Percentiles rank a stretch among this genome's conserved stretches.
Conservation (phyloP, 2,113 vertebrate genomes). For the Trochalopteron elliotii region DNA sequence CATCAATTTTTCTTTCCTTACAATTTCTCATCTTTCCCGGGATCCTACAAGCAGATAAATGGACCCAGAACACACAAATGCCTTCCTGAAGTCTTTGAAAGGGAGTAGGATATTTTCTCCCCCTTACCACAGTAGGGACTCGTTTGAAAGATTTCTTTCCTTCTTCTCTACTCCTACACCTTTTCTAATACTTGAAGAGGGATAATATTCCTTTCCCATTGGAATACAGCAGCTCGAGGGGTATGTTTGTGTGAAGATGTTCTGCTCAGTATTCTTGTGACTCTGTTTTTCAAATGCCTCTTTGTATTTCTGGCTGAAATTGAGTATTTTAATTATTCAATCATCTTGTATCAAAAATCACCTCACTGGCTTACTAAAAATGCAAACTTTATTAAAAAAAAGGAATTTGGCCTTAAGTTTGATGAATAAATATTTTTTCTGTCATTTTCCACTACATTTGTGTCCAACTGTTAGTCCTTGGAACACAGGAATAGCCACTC, state of each 20-base stretch:
- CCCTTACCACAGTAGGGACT: not conserved
- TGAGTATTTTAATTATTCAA: not conserved
- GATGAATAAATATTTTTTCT: not conserved
- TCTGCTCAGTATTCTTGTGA: not conserved
- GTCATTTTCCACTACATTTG: not conserved
- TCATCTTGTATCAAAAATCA: not conserved
- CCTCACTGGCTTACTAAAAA: not conserved
- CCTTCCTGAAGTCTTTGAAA: slow-evolving; percentile 11
- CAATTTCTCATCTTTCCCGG: not conserved
- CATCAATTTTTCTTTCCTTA: not conserved
- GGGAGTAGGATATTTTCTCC: not conserved
- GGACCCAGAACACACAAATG: not conserved
- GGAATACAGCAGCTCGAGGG: not conserved
- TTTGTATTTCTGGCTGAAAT: not conserved
- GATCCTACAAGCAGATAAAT: not conserved
- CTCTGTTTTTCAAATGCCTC: not conserved
- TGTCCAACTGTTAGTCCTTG: not conserved
- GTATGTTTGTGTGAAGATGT: not conserved
- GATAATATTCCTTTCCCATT: not conserved
- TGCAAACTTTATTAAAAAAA: not conserved
- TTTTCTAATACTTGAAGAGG: not conserved
- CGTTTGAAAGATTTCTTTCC: not conserved
- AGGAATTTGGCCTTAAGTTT: not conserved
- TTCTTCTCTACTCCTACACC: not conserved
- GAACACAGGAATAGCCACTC: not conserved